These are phyloP conservation scores for Passerculus sandwichensis DNA, from an alignment of 2,797 vertebrate species.

Conservation along the genomic window DNA sequence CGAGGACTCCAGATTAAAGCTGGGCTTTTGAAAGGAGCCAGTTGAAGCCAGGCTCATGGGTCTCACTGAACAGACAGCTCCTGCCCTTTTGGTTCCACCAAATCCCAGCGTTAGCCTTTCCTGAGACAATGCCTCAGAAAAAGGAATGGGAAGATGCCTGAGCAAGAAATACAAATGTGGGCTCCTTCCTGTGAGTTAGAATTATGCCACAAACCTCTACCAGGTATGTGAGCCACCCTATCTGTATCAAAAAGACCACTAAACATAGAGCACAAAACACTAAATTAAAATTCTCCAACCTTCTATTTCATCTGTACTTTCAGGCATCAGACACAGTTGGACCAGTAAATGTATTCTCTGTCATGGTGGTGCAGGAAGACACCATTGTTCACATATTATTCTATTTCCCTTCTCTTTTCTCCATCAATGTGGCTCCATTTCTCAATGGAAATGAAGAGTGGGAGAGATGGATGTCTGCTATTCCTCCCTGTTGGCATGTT, in stretches of 20 bases:
- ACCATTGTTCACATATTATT: not conserved
- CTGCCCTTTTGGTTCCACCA: not conserved
- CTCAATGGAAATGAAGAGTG: not conserved
- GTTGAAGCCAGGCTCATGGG: accelerated
- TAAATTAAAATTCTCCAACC: not conserved
- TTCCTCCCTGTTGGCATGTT: not conserved
- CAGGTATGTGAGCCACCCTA: not conserved
- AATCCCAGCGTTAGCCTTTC: not conserved
- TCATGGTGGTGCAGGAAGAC: not conserved
- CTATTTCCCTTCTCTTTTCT: not conserved
- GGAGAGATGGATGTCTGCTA: not conserved
- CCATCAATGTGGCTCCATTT: not conserved
- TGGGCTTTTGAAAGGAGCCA: not conserved
- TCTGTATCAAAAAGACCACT: not conserved
- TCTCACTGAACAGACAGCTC: not conserved
- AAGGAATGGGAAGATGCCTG: not conserved
- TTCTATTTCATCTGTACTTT: not conserved
- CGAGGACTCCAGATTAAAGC: not conserved
- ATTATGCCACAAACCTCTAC: not conserved
- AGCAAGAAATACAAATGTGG: not conserved
- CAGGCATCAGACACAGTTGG: not conserved
- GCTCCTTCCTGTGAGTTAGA: not conserved
- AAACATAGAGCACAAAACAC: not conserved
- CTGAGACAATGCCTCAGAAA: not conserved
- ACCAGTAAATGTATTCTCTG: not conserved